Conservation (phyloP, 2,888 invertebrate genomes). For the Sinohyriopsis cumingii region DNA sequence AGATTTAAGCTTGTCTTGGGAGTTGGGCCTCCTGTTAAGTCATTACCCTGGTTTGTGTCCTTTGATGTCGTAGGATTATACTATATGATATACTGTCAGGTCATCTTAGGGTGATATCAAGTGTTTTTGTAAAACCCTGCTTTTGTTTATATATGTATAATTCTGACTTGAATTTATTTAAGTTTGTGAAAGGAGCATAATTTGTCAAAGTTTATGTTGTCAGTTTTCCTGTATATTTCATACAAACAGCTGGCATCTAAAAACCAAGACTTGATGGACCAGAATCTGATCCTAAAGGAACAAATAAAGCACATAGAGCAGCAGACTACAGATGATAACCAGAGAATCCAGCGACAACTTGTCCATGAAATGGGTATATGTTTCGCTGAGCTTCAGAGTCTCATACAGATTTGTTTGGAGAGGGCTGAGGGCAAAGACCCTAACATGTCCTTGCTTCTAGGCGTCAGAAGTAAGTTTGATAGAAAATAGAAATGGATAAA, state of each 20-base stretch:
- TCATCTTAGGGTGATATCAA: too few relatives aligned
- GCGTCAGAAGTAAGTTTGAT: constrained; percentile 57
- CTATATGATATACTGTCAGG: too few relatives aligned
- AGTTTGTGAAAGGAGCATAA: too few relatives aligned
- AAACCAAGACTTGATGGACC: constrained; percentile 66
- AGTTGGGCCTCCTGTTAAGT: too few relatives aligned
- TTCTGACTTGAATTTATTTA: too few relatives aligned
- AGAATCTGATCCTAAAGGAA: constrained; percentile 56
- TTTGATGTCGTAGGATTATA: too few relatives aligned
- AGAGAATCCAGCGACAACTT: constrained; percentile 56
- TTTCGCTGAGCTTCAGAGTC: constrained; percentile 62
- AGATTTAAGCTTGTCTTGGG: too few relatives aligned
- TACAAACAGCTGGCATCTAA: constrained; percentile 53
- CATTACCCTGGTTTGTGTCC: too few relatives aligned
- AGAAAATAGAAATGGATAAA: too few relatives aligned
- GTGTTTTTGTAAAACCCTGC: too few relatives aligned
- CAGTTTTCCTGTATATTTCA: background rate
- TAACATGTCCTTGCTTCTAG: constrained; percentile 64
- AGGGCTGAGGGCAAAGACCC: constrained; percentile 65
- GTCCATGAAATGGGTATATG: constrained; percentile 60
- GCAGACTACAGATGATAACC: constrained; percentile 49
- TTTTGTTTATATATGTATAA: too few relatives aligned
- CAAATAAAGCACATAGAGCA: constrained; percentile 55
- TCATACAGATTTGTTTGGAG: constrained; percentile 65
- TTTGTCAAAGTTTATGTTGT: too few relatives aligned